Conservation (phyloP, 2,888 invertebrate genomes). For the Piscicola geometra region DNA sequence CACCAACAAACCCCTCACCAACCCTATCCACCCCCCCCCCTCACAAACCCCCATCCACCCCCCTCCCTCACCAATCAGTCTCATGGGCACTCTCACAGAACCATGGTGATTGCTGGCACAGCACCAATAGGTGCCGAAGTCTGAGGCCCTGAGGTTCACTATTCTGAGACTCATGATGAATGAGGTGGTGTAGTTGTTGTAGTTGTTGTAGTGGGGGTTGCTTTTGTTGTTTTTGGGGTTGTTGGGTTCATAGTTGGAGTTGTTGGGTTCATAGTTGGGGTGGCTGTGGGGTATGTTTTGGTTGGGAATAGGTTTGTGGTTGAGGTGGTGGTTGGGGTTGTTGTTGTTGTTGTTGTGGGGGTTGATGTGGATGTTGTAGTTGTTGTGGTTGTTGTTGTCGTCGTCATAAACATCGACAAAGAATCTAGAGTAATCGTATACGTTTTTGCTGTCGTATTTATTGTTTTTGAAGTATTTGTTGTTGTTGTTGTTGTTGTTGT, state of each 20-base stretch:
- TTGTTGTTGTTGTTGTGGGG: background rate
- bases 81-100: background rate
- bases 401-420: background rate
- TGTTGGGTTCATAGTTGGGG: background rate
- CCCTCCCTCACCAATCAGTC: background rate
- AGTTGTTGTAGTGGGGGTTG: background rate
- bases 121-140: slow-evolving; percentile 27
- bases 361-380: background rate
- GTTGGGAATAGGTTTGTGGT: background rate
- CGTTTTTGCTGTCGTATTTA: too few species aligned
- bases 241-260: background rate
- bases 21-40: background rate
- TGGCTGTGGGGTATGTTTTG: background rate
- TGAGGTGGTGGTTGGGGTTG: background rate
- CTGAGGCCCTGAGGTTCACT: background rate
- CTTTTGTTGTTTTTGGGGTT: background rate
- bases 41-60: background rate
- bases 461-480: too few species aligned
- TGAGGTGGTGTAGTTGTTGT: slow-evolving; percentile 10
- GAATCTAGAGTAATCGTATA: background rate
- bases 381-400: background rate
- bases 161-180: slow-evolving; percentile 13
- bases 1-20: background rate
- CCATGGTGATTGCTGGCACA: slow-evolving; percentile 15
- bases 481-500: too few species aligned